Conservation (phyloP, 2,113 vertebrate genomes). For the Proteles cristata region DNA sequence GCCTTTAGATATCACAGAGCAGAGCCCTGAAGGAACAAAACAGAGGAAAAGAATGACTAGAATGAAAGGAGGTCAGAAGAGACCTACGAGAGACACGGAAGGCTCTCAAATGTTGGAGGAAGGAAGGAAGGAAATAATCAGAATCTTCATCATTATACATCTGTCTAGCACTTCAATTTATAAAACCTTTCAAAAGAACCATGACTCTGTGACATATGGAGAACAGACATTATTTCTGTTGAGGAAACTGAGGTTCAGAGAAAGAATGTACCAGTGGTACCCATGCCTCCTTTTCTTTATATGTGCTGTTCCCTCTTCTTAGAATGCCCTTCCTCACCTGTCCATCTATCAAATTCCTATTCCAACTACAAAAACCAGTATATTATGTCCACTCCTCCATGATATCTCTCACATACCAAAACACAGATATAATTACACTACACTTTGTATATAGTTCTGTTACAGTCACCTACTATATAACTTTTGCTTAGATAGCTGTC, state of each 20-base stretch:
- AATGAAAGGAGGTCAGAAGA: not conserved
- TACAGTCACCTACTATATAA: not conserved
- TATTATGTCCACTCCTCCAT: not conserved
- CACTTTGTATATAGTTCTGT: not conserved
- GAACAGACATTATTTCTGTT: not conserved
- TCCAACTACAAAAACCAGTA: not conserved
- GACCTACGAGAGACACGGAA: not conserved
- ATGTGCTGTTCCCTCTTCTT: not conserved
- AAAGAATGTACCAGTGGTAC: slow-evolving; percentile 1
- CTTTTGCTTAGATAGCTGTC: not conserved
- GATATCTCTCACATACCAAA: not conserved
- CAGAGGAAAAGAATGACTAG: not conserved
- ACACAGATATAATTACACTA: not conserved
- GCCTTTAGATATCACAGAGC: not conserved
- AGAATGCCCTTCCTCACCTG: not conserved
- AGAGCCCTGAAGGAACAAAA: not conserved
- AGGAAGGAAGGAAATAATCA: not conserved
- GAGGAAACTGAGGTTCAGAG: slow-evolving; percentile 26
- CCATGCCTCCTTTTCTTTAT: not conserved
- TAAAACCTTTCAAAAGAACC: not conserved
- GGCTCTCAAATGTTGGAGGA: not conserved
- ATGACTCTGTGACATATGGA: not conserved
- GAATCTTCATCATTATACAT: not conserved
- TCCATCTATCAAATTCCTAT: not conserved
- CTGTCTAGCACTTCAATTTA: not conserved